Evolutionary conservation across 1,140 invertebrate genomes (phyloP), one percentile per base, ranked within the genome.

Genomic region (Homarus americanus): DNA sequence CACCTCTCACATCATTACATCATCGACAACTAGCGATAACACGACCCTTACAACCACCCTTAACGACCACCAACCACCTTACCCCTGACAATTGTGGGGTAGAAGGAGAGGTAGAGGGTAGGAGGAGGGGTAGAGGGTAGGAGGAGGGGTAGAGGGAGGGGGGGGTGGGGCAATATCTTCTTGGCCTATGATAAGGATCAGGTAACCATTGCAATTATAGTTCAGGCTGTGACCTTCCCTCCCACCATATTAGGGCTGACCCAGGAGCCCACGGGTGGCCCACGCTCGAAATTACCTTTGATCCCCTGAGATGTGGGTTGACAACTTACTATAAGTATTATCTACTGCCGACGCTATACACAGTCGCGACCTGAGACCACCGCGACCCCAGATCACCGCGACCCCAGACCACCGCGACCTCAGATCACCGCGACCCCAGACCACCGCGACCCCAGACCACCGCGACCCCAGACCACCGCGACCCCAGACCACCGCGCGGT

Each of bases 201-300:
- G 36, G 73, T 87, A 58, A 87, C 85, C 75, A 87, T 36, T 58
- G 36, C 84, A 87, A 78, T 79, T 87, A 87, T 58, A 28, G 73
- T 38, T 75, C 15, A 28, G 15, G 73, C 73, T 41, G 75, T 79
- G 73, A 76, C 85, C 85, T 87, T 87, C 85, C 38, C 73, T 36
- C 53, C 41, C 34, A 15, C 86, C 76, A 40, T 88, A 88, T 88
- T 72, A 88, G 86, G 86, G 85, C 76, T 49, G 63, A 66, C 58
- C 82, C 1, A 0, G 24, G 82, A 41, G 82, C 63, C 58, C 82
- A 15, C 82, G 41, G 63, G 82, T 41, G 82, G 82, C 82, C 63
- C 20, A 34, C 41, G 9, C 82, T 69, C 15, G 58, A 66, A n/a
- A 84, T 84, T 73, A 72, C 41, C 82, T 53, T 44, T 17, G 24